These are phyloP conservation scores for Carlito syrichta DNA, from an alignment of 2,113 vertebrate species.

Conservation along the genomic window DNA sequence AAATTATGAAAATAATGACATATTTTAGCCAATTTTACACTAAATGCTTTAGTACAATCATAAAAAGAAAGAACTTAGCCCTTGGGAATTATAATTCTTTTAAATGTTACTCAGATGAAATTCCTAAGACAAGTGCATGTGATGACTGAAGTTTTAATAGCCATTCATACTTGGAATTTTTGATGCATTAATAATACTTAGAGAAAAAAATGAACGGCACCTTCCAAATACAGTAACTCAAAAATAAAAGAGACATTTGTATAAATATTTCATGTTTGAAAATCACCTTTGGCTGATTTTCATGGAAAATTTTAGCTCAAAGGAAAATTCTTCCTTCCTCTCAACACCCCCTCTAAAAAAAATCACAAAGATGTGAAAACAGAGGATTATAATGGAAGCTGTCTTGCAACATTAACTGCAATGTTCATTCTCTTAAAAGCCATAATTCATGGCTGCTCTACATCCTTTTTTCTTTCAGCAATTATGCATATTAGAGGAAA, in stretches of 20 bases:
- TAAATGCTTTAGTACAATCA: background rate
- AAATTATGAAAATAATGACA: constrained; percentile 40
- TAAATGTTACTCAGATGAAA: constrained; percentile 28
- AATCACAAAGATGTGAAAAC: constrained; percentile 59
- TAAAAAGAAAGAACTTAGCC: constrained; percentile 26
- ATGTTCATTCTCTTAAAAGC: constrained; percentile 68
- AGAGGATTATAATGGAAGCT: constrained; percentile 63
- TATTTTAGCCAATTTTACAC: constrained; percentile 5
- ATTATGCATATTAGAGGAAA: constrained; percentile 73
- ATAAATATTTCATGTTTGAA: constrained; percentile 53
- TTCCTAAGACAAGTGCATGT: background rate
- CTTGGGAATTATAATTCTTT: constrained; percentile 31
- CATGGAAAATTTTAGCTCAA: constrained; percentile 62
- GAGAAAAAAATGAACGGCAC: constrained; percentile 10
- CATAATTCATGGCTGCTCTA: constrained; percentile 63
- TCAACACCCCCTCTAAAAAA: background rate
- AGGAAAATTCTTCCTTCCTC: constrained; percentile 37
- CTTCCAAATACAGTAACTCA: constrained; percentile 59
- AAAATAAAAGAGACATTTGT: constrained; percentile 55
- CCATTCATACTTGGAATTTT: constrained; percentile 20
- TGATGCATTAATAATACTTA: constrained; percentile 51
- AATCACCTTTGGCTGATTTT: constrained; percentile 57
- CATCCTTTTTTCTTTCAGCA: constrained; percentile 63
- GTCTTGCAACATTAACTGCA: constrained; percentile 75
- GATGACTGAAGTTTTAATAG: constrained; percentile 39